Evolutionary conservation across 2,113 vertebrate genomes (phyloP), one percentile per base, ranked within the genome.

Genomic region (Indicator maculatus): DNA sequence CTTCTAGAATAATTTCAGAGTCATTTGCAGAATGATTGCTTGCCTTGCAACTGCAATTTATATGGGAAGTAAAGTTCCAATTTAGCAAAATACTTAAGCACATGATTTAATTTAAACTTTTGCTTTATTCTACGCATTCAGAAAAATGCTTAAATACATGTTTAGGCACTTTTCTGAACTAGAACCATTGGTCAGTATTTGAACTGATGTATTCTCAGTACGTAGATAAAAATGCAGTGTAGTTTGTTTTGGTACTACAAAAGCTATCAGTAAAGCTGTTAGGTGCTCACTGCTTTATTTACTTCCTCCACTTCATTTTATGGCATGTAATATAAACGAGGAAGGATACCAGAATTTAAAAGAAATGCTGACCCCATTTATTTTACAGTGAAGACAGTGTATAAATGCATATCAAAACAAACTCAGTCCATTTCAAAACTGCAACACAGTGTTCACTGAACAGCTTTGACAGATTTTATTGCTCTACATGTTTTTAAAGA

Each of bases 1-100:
- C 50, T 85, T 91, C 92, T 76, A 89, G 69, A 83, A 87, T 60
- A 66, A 70, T 88, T 91, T 94, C 31, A 72, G 56, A 89, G 23
- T 39, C 66, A 55, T 74, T 33, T 88, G n/a, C 61, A 86, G 69
- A 94, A 44, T 4, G 74, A 47, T 56, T 74, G 5, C 28, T 77
- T 91, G 41, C 56, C 66, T 78, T 77, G 31, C 56, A 80, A 53
- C 28, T 63, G 20, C 41, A 63, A 18, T 88, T 80, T 82, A 52
- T 33, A 11, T 55, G 55, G 78, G 45, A 4, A 50, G 21, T 70
- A 23, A 63, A 50, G 9, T 61, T 92, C 23, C 23, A 2, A 1
- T 59, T 77, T 45, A 81, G 23, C 26, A 65, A 83, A 69, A 55
- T 31, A 41, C 24, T 77, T 67, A 70, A 88, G 23, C 13, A 18